phyloP scores from a whole-genome alignment of 2,888 invertebrate species.

The Gandaritis pyraliata region DNA sequence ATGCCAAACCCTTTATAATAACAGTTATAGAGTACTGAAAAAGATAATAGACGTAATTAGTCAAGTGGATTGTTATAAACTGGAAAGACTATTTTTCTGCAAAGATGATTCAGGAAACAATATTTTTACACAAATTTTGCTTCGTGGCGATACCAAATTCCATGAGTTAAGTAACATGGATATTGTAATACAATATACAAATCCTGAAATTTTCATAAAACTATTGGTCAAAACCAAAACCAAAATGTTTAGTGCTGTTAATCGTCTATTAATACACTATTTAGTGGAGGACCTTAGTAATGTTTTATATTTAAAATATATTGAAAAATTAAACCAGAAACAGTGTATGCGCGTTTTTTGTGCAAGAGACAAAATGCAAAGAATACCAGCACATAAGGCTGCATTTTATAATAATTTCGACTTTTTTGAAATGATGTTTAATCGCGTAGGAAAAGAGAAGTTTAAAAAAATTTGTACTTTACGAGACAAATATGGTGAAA shows the following conservation, averaged over 20 bases:
- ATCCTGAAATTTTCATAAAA: neutral
- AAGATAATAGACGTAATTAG: constrained; percentile 12
- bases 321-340: constrained; percentile 1
- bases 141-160: neutral
- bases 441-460: neutral
- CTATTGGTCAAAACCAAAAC: neutral
- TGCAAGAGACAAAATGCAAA: neutral
- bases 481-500: neutral
- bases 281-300: neutral
- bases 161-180: neutral
- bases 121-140: neutral
- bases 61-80: constrained; percentile 5
- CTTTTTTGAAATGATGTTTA: constrained; percentile 2
- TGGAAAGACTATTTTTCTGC: constrained; percentile 8
- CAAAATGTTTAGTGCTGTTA: neutral
- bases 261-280: constrained; percentile 11
- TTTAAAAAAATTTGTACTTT: constrained; percentile 4
- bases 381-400: constrained; percentile 6
- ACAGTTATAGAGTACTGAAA: neutral
- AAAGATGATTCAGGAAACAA: neutral
- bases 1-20: constrained; percentile 6
- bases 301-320: neutral
- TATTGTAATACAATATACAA: neutral
- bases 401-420: neutral
- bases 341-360: constrained; percentile 11